Conservation (phyloP, 1,140 invertebrate genomes). For the Heliconius congener region DNA sequence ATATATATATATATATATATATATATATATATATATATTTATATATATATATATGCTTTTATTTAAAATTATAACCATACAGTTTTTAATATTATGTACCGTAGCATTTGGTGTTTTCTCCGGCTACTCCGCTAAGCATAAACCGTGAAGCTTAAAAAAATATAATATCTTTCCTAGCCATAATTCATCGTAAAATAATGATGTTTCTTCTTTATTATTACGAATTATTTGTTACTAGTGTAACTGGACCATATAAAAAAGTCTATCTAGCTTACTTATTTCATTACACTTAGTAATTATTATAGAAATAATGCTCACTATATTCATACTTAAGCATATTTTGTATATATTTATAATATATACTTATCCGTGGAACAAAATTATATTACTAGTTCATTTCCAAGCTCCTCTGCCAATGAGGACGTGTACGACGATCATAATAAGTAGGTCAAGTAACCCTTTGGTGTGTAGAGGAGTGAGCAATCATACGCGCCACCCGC, state of each 20-base stretch:
- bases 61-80: no score
- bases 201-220: no score
- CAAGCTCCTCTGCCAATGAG: constrained; percentile 55
- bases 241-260: not conserved
- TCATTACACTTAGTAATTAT: not conserved
- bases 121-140: no score
- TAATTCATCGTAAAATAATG: no score
- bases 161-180: no score
- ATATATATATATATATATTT: no score
- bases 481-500: constrained; percentile 75
- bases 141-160: no score
- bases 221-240: not conserved
- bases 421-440: constrained; percentile 60
- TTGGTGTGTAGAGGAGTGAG: constrained; percentile 70
- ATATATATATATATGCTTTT: no score
- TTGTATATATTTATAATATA: constrained; percentile 4
- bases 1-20: no score
- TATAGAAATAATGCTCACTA: not conserved
- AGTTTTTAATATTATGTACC: no score
- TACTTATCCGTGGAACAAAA: constrained; percentile 9
- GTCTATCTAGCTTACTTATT: not conserved
- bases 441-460: constrained; percentile 79
- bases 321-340: not conserved
- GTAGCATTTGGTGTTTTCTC: no score
- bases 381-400: constrained; percentile 50